Conservation (phyloP, 2,113 vertebrate species). For the Sialia sialis region DNA sequence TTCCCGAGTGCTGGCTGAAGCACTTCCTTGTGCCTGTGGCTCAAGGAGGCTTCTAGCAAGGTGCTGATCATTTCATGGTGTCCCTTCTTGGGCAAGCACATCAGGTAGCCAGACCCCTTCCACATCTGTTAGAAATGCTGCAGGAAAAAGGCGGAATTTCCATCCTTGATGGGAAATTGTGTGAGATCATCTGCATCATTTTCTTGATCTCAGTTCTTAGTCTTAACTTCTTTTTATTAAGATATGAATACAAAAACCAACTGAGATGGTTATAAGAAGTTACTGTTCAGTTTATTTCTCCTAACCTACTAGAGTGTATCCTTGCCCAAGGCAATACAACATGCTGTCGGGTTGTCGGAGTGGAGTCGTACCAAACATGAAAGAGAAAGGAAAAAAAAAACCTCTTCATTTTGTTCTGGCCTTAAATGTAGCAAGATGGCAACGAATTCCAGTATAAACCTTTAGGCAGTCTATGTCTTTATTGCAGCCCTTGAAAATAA, state of each 20-base stretch:
- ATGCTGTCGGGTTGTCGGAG: not conserved
- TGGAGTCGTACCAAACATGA: not conserved
- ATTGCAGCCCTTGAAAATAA: constrained; percentile 18
- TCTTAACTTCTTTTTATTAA: not conserved
- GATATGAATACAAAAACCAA: not conserved
- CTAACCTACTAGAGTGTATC: not conserved
- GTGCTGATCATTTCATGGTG: not conserved
- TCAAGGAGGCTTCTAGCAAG: not conserved
- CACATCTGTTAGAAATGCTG: not conserved
- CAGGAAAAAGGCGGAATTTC: not conserved
- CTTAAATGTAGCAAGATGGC: not conserved
- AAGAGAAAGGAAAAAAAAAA: not conserved
- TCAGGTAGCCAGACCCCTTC: not conserved
- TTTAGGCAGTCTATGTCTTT: constrained; percentile 2
- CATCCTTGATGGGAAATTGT: not conserved
- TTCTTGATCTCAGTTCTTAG: not conserved
- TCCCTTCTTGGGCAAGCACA: not conserved
- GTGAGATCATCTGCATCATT: not conserved
- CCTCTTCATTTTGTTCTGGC: not conserved
- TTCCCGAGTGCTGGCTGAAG: fast-evolving
- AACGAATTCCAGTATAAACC: not conserved
- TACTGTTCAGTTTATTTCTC: not conserved
- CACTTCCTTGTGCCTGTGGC: not conserved
- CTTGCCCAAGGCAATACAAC: not conserved
- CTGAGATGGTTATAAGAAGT: not conserved